Base-by-base conservation (phyloP, 2,888 invertebrate species). In the Drosophila borborema region DNA sequence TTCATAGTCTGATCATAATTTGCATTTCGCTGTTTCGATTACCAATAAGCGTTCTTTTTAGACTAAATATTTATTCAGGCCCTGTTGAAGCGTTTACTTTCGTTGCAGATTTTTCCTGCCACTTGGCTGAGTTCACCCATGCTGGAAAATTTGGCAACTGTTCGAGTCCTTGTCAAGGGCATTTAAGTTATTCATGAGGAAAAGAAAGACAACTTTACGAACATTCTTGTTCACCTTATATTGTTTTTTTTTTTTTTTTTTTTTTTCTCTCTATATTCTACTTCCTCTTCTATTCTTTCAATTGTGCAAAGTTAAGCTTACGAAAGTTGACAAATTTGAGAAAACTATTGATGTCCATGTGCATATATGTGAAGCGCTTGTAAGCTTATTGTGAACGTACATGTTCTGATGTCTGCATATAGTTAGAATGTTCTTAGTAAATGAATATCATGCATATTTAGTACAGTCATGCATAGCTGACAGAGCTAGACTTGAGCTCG, bases 21-120 rank as follows among this genome's bases (percentile, higher is more conserved):
- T 77, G 76, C 71, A 80, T 75, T 71, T 75, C 64, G 53, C 71
- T 56, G 41, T 71, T 71, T 75, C 77, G 77, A 77, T 77, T 64
- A 64, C 43, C 80, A 73, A 75, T 63, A 77, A 56, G 28, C 28
- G 55, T 53, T 43, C 61, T 23, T 61, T 51, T 51, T 49, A 49
- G 18, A 58, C 58, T 23, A 54, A 54, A 78, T 65, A 64, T 77
- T 78, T 80, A 53, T 62, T 59, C 64, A 58, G 51, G 51, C 38
- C 28, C 53, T 36, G 48, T 46, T 56, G 14, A 28, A 46, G 48
- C 68, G 58, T 65, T 69, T 12, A 51, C 51, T 65, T 73, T 53
- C 28, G 12, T 41, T 43, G 20, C n/a, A 23, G 43, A 38, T 56
- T 67, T 40, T 3, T 5, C 4, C 23, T 18, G 54, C 7, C n/a